phyloP scores from a whole-genome alignment of 2,888 invertebrate species.

The Eupsilia transversa region DNA sequence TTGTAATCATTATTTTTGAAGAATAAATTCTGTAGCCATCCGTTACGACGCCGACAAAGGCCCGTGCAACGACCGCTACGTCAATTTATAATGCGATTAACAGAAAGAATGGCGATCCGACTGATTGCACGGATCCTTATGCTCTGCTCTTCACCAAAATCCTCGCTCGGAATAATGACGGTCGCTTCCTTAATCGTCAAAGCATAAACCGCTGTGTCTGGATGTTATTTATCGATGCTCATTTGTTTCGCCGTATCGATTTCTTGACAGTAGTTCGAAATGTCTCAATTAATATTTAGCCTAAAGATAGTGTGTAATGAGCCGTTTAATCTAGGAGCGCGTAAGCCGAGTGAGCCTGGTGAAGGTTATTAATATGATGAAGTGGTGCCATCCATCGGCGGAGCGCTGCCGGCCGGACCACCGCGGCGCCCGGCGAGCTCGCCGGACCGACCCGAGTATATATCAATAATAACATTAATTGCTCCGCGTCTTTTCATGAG shows the following conservation, averaged over 20 bases:
- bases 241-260: slow-evolving; percentile 81
- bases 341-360: slow-evolving; percentile 88
- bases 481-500: slow-evolving; percentile 80
- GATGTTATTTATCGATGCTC: slow-evolving; percentile 79
- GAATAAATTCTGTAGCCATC: slow-evolving; percentile 81
- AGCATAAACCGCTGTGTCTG: slow-evolving; percentile 71
- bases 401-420: slow-evolving; percentile 79
- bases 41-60: slow-evolving; percentile 87
- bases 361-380: slow-evolving; percentile 88
- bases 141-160: slow-evolving; percentile 80
- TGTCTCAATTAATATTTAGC: slow-evolving; percentile 90
- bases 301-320: slow-evolving; percentile 89
- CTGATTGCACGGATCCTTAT: slow-evolving; percentile 85
- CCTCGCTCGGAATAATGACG: slow-evolving; percentile 78
- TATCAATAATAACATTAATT: slow-evolving; percentile 83
- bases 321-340: slow-evolving; percentile 85
- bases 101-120: slow-evolving; percentile 86
- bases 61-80: slow-evolving; percentile 79
- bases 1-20: slow-evolving; percentile 82
- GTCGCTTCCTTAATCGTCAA: slow-evolving; percentile 77
- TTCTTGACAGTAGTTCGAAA: slow-evolving; percentile 84
- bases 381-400: slow-evolving; percentile 82
- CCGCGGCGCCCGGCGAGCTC: slow-evolving; percentile 72
- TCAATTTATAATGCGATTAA: slow-evolving; percentile 90
- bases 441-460: slow-evolving; percentile 69